Base-by-base conservation (phyloP, 35 echinoderm and acorn worm genomes). In the Heliocidaris tuberculata region DNA sequence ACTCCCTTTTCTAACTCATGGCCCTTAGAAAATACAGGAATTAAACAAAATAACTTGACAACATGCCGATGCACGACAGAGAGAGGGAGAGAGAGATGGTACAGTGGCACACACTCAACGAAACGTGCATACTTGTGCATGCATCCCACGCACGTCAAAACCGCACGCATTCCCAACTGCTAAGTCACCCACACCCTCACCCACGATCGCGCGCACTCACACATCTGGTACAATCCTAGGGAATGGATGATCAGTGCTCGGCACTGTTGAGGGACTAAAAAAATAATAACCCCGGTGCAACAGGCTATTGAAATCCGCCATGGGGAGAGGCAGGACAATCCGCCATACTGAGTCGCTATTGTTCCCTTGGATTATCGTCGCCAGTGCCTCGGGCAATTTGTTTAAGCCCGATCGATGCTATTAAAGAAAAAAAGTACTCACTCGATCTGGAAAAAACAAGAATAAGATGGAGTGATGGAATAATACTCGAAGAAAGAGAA, bases 401-500 rank as follows among this genome's bases (percentile, higher is more conserved):
- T 93, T 93, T 93, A 93, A 93, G 32, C 91, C 50, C 50, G 91
- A 93, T 93, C 91, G 91, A 93, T 93, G 91, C 91, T 52, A 48
- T 30, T 48, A 89, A 89, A 89, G 47, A 89, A 32, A 89, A 89
- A 48, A 89, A 89, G 24, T 13, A 32, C 87, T 89, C 87, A 32
- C 11, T 48, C 87, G 31, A 32, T 47, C 31, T 47, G 31, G 47
- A 47, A 16, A 17, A 89, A 47, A 48, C 31, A 89, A 89, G 87
- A 48, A 89, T 48, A 19, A 19, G 47, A 89, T 47, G 24, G 87
- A 89, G 31, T 47, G 87, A 89, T 47, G 29, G 47, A 48, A 89
- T 89, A 89, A 48, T 15, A 89, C 31, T 47, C 29, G 10, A 47
- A 48, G 87, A 89, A 89, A 89, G 87, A 89, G 87, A 32, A 89